Evolutionary conservation across 2,888 invertebrate species (phyloP), one percentile per base, ranked within the genome.

Genomic region (Rhamphomyia laevipes): DNA sequence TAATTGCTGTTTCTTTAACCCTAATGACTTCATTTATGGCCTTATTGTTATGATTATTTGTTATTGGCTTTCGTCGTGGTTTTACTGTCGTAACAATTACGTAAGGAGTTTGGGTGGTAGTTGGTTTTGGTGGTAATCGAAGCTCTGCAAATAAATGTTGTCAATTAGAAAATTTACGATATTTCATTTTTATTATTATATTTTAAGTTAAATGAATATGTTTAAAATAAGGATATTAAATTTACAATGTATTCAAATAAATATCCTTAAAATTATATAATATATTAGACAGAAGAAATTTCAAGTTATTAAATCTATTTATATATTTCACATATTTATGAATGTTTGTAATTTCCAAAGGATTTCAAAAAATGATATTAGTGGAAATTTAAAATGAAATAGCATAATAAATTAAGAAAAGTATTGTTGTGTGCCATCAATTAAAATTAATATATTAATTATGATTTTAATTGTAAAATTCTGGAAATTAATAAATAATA

Each of bases 1-100:
- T 65, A 55, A 63, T 63, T 58, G 64, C 61, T 51, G 61, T 63
- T 58, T 68, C 68, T 58, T 70, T 70, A 51, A 65, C 63, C 56
- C 69, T 66, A 56, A 68, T 65, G 52, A 67, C 68, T 63, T 70
- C 70, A 59, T 69, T 69, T 53, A 66, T 60, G 52, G 64, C 66
- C 59, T 70, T 69, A 57, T 65, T 67, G 46, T 54, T 55, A 54
- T 63, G 60, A 44, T 47, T 57, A 43, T 59, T 56, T 46, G 62
- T 57, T 51, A 64, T 51, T 45, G 54, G 67, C 52, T 69, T 69
- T 46, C 69, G 63, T 48, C 63, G 66, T 44, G 66, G 59, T 55
- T 68, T 70, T 45, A 61, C 57, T 49, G 70, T 70, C 47, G 68
- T 68, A 52, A 63, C 61, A 27, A 27, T 27, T 43, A 64, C 54